A percentile compares a stretch with the other conserved stretches of the same genome.
phyloP scores from a whole-genome alignment of 2,113 vertebrate genomes.

The Ictalurus punctatus region DNA sequence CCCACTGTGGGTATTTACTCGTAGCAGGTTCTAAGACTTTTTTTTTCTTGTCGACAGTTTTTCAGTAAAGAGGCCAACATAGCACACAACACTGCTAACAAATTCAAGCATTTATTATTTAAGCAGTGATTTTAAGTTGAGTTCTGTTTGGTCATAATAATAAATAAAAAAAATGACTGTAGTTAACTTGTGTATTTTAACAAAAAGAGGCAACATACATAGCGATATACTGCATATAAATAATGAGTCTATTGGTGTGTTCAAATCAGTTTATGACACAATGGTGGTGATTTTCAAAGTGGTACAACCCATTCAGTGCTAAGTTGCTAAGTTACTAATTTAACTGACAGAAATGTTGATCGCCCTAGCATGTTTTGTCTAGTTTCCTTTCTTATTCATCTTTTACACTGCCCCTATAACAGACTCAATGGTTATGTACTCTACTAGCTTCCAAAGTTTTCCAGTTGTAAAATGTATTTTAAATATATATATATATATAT shows the following conservation, averaged over 20 bases:
- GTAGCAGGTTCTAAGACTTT: conserved; percentile 35
- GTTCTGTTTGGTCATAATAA: neutral
- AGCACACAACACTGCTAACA: neutral
- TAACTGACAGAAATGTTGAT: neutral
- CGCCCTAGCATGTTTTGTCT: neutral
- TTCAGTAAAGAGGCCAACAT: neutral
- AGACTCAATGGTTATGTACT: neutral
- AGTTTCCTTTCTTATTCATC: neutral
- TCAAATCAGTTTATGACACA: neutral
- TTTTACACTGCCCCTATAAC: neutral
- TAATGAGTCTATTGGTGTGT: neutral
- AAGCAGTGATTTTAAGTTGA: neutral
- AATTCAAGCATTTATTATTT: neutral
- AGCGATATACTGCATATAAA: neutral
- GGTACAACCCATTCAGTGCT: neutral
- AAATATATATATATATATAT: too few relatives aligned
- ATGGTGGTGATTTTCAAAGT: neutral
- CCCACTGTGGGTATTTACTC: conserved; percentile 24
- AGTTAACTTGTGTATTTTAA: neutral
- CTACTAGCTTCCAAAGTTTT: neutral
- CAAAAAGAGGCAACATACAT: neutral
- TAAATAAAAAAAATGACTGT: neutral
- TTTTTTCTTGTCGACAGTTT: conserved; percentile 7
- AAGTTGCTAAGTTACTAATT: neutral
- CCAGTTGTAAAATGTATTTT: neutral